Evolutionary conservation across 2,888 invertebrate species (phyloP).

Genomic region (Sussaba pulchella): DNA sequence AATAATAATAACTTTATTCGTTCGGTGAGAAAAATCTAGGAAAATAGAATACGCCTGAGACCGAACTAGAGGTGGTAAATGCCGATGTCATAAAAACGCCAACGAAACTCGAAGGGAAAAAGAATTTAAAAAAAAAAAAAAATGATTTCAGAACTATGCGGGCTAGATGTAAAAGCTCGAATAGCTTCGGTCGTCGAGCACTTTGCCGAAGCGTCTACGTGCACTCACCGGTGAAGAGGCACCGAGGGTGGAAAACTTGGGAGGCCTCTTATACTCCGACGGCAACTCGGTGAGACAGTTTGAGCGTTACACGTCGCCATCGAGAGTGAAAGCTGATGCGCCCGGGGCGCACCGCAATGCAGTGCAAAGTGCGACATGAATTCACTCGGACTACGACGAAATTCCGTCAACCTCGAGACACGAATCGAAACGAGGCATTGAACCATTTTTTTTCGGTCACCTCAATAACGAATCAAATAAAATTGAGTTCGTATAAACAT

Average conservation of each 20-base stretch:
- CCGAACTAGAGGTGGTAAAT: no score
- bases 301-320: conserved; percentile 39
- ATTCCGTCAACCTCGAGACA: conserved; percentile 35
- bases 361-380: conserved; percentile 38
- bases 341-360: conserved; percentile 59
- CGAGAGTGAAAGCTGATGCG: conserved; percentile 60
- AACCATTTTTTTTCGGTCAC: no score
- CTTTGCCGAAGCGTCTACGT: conserved; percentile 33
- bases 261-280: conserved; percentile 44
- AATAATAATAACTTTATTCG: no score
- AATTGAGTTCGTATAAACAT: no score
- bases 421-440: conserved; percentile 22
- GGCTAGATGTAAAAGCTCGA: conserved; percentile 8
- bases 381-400: conserved; percentile 40
- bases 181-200: conserved; percentile 33
- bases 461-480: no score
- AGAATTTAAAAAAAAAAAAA: conserved; percentile 9
- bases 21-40: no score
- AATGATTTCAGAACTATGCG: conserved; percentile 3
- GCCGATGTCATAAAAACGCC: conserved; percentile 6
- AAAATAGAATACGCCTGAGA: no score
- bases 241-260: conserved; percentile 52
- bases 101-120: no score
- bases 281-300: conserved; percentile 55
- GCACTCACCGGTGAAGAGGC: conserved; percentile 25